Percentiles rank a stretch among this genome's conserved stretches.
Conservation (phyloP, 2,888 invertebrate species). For the Euphydryas editha region DNA sequence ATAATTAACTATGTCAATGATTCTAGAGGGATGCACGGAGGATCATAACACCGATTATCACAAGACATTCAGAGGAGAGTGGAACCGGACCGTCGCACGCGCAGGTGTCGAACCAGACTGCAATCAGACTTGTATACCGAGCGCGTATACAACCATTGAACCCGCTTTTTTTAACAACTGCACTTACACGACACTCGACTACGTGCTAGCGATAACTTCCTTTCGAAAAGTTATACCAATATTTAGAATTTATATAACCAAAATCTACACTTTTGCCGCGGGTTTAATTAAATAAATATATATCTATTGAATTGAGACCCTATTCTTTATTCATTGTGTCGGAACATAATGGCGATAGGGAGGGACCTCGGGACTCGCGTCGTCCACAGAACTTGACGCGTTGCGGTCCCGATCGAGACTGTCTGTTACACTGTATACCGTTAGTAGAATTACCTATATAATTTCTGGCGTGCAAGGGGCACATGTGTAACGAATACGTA, state of each 20-base stretch:
- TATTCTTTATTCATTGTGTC: neutral
- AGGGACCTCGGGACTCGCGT: neutral
- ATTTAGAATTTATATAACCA: neutral
- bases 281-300: neutral
- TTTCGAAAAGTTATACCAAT: neutral
- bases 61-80: no score
- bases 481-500: no score
- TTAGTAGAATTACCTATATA: no score
- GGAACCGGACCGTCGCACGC: neutral
- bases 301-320: neutral
- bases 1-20: neutral
- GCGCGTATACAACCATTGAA: constrained; percentile 14
- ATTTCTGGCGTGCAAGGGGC: no score
- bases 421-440: no score
- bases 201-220: neutral
- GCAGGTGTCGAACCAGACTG: constrained; percentile 11
- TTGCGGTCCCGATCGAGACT: no score
- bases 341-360: neutral
- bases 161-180: constrained; percentile 10
- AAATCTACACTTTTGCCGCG: neutral
- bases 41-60: neutral
- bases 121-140: constrained; percentile 18
- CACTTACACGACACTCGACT: neutral
- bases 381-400: neutral
- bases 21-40: neutral